Percentiles rank a stretch among this genome's conserved stretches.
Evolutionary conservation across 2,797 vertebrate genomes (phyloP).

Genomic region (Poecilia velifera): DNA sequence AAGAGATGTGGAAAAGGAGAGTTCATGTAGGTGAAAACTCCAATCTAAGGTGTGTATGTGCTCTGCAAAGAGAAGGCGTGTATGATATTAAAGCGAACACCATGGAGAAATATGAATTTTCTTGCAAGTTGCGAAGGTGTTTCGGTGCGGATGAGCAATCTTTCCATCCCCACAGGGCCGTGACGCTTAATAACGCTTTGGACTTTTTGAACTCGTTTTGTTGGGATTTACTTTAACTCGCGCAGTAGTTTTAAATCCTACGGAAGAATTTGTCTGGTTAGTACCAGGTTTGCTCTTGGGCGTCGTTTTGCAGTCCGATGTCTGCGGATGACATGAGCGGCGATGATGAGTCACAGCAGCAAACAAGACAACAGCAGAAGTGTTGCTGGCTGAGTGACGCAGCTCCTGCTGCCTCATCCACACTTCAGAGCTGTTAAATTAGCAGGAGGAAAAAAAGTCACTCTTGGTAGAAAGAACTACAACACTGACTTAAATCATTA

Average conservation of each 20-base stretch:
- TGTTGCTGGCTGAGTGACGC: conserved; percentile 62
- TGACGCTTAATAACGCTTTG: background rate
- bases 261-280: background rate
- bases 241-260: background rate
- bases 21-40: background rate
- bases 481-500: conserved; percentile 68
- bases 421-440: conserved; percentile 35
- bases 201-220: background rate
- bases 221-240: background rate
- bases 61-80: background rate
- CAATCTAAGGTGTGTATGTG: background rate
- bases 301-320: conserved; percentile 9
- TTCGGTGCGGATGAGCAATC: background rate
- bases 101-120: background rate
- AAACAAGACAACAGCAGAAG: conserved; percentile 62
- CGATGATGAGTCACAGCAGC: conserved; percentile 73
- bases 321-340: conserved; percentile 58
- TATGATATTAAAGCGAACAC: background rate
- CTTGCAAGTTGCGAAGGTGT: background rate
- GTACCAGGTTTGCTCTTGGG: conserved; percentile 6
- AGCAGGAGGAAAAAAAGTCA: conserved; percentile 22
- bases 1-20: background rate
- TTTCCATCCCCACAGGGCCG: background rate
- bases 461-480: conserved; percentile 27
- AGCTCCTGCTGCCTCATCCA: conserved; percentile 46